Evolutionary conservation across 2,113 vertebrate species (phyloP).

Genomic region (Ameiurus melas): DNA sequence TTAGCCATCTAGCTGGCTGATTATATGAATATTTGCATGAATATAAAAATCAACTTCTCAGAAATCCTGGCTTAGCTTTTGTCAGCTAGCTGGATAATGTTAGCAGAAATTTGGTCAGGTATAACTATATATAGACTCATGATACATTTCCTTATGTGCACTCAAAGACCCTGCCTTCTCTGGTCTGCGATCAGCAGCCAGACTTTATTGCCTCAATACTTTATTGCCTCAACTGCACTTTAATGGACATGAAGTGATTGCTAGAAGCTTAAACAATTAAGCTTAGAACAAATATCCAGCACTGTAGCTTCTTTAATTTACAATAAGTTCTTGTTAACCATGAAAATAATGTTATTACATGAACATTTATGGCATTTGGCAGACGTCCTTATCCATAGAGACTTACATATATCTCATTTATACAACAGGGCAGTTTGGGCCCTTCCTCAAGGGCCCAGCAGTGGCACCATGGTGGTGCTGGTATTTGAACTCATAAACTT

Average conservation of each 20-base stretch:
- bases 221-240: not conserved
- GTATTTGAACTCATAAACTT: too few species aligned
- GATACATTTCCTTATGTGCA: not conserved
- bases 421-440: too few species aligned
- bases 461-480: too few species aligned
- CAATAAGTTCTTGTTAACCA: not conserved
- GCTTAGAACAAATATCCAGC: not conserved
- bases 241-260: not conserved
- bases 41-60: not conserved
- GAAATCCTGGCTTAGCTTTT: not conserved
- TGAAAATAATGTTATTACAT: not conserved
- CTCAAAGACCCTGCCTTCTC: not conserved
- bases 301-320: not conserved
- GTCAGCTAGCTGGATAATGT: not conserved
- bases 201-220: not conserved
- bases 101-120: not conserved
- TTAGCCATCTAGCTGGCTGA: not conserved
- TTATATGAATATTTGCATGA: not conserved
- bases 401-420: too few species aligned
- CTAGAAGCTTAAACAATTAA: not conserved
- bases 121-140: not conserved
- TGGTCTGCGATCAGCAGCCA: not conserved
- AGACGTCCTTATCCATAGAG: too few species aligned
- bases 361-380: too few species aligned
- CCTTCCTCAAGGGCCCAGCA: too few species aligned